Base-by-base conservation (phyloP, 2,113 vertebrate genomes). In the Ursus arctos region DNA sequence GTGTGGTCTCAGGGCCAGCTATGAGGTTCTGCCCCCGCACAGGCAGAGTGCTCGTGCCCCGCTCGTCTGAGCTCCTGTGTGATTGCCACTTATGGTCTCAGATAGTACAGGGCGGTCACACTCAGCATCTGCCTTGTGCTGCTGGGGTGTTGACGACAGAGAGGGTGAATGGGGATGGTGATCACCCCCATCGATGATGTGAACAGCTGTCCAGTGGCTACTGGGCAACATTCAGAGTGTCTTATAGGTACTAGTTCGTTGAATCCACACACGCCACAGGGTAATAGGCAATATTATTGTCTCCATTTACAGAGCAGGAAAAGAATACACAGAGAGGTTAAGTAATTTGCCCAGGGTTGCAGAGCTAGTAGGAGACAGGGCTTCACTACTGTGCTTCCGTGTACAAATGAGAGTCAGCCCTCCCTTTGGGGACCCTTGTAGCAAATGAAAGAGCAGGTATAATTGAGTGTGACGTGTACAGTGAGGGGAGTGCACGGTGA, bases 241-340 rank as follows among this genome's bases (percentile, higher is more conserved):
- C 59, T 16, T 36, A 6, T 31, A 2, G 2, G 0, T 1, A 14
- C 10, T 14, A 1, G 16, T 33, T 65, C 40, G 0, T 72, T n/a
- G 13, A 59, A 79, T 36, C 21, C 2, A 28, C 77, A 16, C 4
- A 7, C 22, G 24, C 61, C 31, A 24, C 10, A 1, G 6, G 6
- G 3, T 51, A 26, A n/a, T 5, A 9, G 21, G 33, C 40, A 67
- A 4, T 33, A 22, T 16, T 10, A 18, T 31, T 0, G 13, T 15
- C 33, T 47, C 21, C 59, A 1, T 40, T 82, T 65, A n/a, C 22
- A 57, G 21, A 43, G 14, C 82, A 65, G 72, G 47, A 94, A 77
- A 49, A 33, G 2, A 18, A 93, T 31, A 33, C 87, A 57, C 28
- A 74, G 15, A 65, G 9, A 97, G n/a, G 57, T 82, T 51, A 79